Conservation (phyloP, 2,113 vertebrate species). For the Fukomys damarensis region DNA sequence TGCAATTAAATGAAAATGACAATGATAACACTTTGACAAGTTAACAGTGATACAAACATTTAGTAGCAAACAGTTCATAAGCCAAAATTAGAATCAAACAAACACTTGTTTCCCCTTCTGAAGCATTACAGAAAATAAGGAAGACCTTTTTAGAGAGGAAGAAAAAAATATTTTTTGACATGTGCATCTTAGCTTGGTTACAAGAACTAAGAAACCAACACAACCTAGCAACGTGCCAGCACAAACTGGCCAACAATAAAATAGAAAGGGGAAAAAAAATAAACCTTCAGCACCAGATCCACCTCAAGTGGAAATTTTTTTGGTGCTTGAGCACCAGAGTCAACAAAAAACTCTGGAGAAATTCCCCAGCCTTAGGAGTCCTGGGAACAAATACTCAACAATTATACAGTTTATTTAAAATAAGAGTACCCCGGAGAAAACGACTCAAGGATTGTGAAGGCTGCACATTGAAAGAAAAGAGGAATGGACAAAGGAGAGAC, state of each 20-base stretch:
- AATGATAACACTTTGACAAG: slow-evolving; percentile 59
- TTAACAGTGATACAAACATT: slow-evolving; percentile 45
- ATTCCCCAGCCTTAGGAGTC: background rate
- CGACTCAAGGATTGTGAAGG: background rate
- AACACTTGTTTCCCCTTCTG: background rate
- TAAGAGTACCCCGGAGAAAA: background rate
- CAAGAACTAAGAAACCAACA: slow-evolving; percentile 74
- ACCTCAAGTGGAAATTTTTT: slow-evolving; percentile 67
- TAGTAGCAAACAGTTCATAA: slow-evolving; percentile 52
- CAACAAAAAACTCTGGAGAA: slow-evolving; percentile 33
- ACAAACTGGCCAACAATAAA: slow-evolving; percentile 69
- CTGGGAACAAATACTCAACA: background rate
- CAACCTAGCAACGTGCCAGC: slow-evolving; percentile 67
- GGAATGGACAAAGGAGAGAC: background rate
- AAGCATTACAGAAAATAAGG: slow-evolving; percentile 48
- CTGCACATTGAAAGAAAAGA: background rate
- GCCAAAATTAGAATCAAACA: slow-evolving; percentile 58
- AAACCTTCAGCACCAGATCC: slow-evolving; percentile 29
- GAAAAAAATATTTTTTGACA: slow-evolving; percentile 61
- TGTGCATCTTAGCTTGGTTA: slow-evolving; percentile 66
- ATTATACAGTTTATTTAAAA: slow-evolving; percentile 18
- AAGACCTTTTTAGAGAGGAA: slow-evolving; percentile 66
- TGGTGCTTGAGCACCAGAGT: background rate
- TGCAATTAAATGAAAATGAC: slow-evolving; percentile 62
- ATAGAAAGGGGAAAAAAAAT: slow-evolving; percentile 59